phyloP scores from a whole-genome alignment of 2,113 vertebrate species.

The Nesogale talazaci region DNA sequence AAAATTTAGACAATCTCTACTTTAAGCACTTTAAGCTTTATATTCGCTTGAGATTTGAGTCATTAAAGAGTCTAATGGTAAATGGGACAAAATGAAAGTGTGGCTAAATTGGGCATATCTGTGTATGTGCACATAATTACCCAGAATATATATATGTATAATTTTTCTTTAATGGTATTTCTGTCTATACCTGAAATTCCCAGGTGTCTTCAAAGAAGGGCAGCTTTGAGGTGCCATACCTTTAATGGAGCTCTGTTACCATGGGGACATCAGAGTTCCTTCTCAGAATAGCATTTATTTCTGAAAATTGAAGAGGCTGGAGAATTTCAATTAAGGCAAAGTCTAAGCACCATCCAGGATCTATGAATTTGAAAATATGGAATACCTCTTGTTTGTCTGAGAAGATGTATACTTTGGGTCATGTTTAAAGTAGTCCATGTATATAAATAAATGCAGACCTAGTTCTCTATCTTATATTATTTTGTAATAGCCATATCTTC shows the following conservation, averaged over 20 bases:
- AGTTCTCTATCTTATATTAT: conserved; percentile 25
- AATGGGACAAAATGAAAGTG: conserved; percentile 66
- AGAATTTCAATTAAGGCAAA: conserved; percentile 66
- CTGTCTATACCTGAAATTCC: conserved; percentile 61
- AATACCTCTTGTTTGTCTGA: conserved; percentile 31
- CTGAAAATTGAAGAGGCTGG: conserved; percentile 64
- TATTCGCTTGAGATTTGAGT: conserved; percentile 47
- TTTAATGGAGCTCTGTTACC: conserved; percentile 78
- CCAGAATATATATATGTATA: conserved; percentile 57
- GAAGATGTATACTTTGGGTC: conserved; percentile 1
- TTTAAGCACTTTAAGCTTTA: conserved; percentile 44
- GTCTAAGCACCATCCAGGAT: conserved; percentile 44
- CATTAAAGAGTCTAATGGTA: conserved; percentile 82
- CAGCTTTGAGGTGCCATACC: conserved; percentile 56
- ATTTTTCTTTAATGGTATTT: conserved; percentile 65
- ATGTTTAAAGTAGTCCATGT: neutral
- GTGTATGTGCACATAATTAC: conserved; percentile 59
- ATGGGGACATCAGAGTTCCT: conserved; percentile 69
- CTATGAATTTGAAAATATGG: conserved; percentile 51
- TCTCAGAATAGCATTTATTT: conserved; percentile 69
- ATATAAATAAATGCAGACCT: neutral
- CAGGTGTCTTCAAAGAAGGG: conserved; percentile 66
- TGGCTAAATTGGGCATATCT: conserved; percentile 67
- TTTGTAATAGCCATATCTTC: conserved; percentile 12
- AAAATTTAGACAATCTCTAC: conserved; percentile 63